Percentiles rank a stretch among this genome's conserved stretches.
phyloP scores from a whole-genome alignment of 92 coral and sea anemone genomes.

The Epizoanthus ramosus region DNA sequence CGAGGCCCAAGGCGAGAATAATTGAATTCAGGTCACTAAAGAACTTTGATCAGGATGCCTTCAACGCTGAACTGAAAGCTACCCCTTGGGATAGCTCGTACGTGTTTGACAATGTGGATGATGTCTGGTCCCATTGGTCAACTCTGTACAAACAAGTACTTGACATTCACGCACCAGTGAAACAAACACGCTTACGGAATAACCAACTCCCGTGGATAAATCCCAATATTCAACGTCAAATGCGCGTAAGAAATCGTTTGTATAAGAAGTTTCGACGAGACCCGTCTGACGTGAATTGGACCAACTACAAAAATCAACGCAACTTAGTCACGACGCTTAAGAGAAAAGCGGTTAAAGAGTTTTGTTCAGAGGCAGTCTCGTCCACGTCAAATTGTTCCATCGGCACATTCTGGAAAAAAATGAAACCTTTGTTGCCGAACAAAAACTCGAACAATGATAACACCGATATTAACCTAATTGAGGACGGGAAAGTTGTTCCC shows the following conservation, averaged over 20 bases:
- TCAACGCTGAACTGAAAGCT: constrained; percentile 33
- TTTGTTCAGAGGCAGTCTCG: constrained; percentile 54
- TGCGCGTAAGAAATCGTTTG: constrained; percentile 55
- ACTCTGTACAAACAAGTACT: constrained; percentile 49
- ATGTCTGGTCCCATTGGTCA: constrained; percentile 62
- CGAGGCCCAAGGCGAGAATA: constrained; percentile 56
- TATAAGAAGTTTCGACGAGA: constrained; percentile 59
- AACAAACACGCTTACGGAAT: constrained; percentile 39
- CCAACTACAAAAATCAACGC: constrained; percentile 49
- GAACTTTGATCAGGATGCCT: constrained; percentile 39
- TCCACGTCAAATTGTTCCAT: constrained; percentile 9
- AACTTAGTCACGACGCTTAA: constrained; percentile 60
- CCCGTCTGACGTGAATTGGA: constrained; percentile 55
- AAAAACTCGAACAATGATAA: constrained; percentile 42
- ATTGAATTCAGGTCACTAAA: constrained; percentile 63
- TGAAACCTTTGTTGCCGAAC: constrained; percentile 55
- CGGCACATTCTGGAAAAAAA: constrained; percentile 64
- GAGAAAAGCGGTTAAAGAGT: constrained; percentile 54
- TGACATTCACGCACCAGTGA: constrained; percentile 42
- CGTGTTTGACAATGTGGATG: constrained; percentile 54
- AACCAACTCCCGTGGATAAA: constrained; percentile 60
- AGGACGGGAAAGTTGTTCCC: constrained; percentile 52
- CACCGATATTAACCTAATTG: constrained; percentile 53
- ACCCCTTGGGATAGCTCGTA: constrained; percentile 66
- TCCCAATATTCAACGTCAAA: constrained; percentile 50